A percentile compares a stretch with the other conserved stretches of the same genome.
Evolutionary conservation across 2,113 vertebrate genomes (phyloP).

Genomic region (Embiotoca jacksoni): DNA sequence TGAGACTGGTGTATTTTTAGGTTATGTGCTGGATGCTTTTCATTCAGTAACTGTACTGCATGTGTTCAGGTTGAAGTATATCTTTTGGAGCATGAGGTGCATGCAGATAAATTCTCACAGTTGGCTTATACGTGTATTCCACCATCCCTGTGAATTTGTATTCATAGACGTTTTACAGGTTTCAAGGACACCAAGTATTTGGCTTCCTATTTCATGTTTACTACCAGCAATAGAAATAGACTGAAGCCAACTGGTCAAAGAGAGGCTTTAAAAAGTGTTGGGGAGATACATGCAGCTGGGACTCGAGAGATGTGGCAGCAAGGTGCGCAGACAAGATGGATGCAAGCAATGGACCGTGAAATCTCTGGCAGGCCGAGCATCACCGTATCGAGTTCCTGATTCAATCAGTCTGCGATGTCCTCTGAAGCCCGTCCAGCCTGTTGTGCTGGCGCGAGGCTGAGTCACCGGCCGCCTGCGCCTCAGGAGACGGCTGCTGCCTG

Average conservation of each 20-base stretch:
- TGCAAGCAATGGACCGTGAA: slow-evolving; percentile 44
- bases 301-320: slow-evolving; percentile 40
- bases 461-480: slow-evolving; percentile 29
- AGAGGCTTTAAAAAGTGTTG: slow-evolving; percentile 30
- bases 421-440: slow-evolving; percentile 42
- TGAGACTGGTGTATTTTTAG: slow-evolving; percentile 44
- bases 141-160: slow-evolving; percentile 1
- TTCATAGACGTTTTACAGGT: slow-evolving; percentile 24
- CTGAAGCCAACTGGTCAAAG: slow-evolving; percentile 12
- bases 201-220: slow-evolving; percentile 18
- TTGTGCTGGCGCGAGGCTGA: slow-evolving; percentile 39
- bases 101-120: background rate
- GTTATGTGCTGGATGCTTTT: slow-evolving; percentile 16
- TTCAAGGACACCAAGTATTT: slow-evolving; percentile 34
- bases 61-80: background rate
- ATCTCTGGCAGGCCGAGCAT: slow-evolving; percentile 56
- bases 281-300: background rate
- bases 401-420: slow-evolving; percentile 61
- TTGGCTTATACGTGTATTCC: slow-evolving; percentile 24
- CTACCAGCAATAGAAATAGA: background rate
- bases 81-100: background rate
- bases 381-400: slow-evolving; percentile 60
- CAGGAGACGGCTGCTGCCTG: slow-evolving; percentile 39
- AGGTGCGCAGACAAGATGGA: slow-evolving; percentile 56
- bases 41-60: background rate